Evolutionary conservation across 2,797 vertebrate genomes (phyloP).

Genomic region (Siniperca scherzeri): DNA sequence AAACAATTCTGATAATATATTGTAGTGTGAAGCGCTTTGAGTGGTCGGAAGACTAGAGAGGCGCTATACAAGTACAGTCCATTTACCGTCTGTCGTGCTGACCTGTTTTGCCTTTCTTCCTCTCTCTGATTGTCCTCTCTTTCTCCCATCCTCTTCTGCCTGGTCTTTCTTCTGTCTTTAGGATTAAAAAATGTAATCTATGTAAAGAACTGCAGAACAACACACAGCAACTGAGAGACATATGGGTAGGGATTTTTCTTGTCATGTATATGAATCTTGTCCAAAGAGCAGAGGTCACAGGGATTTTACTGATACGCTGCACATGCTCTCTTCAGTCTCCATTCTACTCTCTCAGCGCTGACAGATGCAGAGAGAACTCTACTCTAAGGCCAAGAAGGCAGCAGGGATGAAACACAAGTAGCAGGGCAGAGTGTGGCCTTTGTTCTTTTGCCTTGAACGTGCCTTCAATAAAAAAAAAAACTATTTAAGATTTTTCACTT

Average conservation of each 20-base stretch:
- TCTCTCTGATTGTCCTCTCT: background rate
- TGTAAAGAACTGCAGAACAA: background rate
- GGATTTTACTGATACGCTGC: constrained; percentile 41
- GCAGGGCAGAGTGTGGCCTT: too few species aligned
- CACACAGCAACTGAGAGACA: background rate
- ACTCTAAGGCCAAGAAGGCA: background rate
- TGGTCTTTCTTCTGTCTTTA: background rate
- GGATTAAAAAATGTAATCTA: background rate
- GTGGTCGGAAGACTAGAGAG: too few species aligned
- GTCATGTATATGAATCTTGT: constrained; percentile 42
- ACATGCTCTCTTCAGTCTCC: background rate
- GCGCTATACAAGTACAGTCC: too few species aligned
- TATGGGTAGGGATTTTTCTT: background rate
- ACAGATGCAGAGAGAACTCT: background rate
- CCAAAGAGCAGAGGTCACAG: constrained; percentile 53
- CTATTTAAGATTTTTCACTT: background rate
- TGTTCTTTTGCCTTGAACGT: background rate
- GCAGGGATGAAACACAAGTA: background rate
- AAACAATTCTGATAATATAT: too few species aligned
- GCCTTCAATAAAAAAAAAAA: background rate
- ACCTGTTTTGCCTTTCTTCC: constrained; percentile 14
- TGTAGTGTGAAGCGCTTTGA: too few species aligned
- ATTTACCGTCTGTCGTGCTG: background rate
- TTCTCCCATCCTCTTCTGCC: constrained; percentile 3
- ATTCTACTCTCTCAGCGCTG: background rate